phyloP scores from a whole-genome alignment of 2,113 vertebrate species.

The Genyomyrus donnyi region DNA sequence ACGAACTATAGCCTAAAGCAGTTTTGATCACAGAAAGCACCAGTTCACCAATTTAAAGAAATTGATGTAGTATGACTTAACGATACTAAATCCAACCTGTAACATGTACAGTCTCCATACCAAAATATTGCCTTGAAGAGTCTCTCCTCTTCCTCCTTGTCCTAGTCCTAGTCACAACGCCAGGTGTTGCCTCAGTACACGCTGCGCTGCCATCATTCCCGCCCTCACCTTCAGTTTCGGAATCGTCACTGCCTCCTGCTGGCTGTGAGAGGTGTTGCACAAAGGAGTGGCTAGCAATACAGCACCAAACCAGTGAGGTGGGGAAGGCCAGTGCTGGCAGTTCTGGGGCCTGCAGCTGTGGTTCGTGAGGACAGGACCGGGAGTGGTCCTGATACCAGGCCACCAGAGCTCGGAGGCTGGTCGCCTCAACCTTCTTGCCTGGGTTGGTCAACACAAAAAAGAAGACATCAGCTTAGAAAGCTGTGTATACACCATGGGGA shows the following conservation, averaged over 20 bases:
- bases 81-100: not conserved
- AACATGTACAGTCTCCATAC: slow-evolving; percentile 25
- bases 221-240: slow-evolving; percentile 54
- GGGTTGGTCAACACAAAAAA: not conserved
- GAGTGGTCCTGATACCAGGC: slow-evolving; percentile 81
- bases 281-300: slow-evolving; percentile 73
- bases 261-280: slow-evolving; percentile 75
- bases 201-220: not conserved
- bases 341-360: slow-evolving; percentile 68
- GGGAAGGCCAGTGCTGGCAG: slow-evolving; percentile 61
- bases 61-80: not conserved
- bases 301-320: slow-evolving; percentile 77
- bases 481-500: not conserved
- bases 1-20: not conserved
- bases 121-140: slow-evolving; percentile 33
- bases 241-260: slow-evolving; percentile 60
- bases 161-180: slow-evolving; percentile 21
- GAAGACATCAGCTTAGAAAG: not conserved
- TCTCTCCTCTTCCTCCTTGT: slow-evolving; percentile 36
- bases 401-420: slow-evolving; percentile 70
- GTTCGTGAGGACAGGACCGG: slow-evolving; percentile 73
- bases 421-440: slow-evolving; percentile 65
- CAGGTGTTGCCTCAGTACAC: not conserved
- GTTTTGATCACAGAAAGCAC: not conserved
- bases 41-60: not conserved